These are phyloP conservation scores for Anoplolepis gracilipes DNA, from an alignment of 1,140 invertebrate genomes.

Conservation along the genomic window DNA sequence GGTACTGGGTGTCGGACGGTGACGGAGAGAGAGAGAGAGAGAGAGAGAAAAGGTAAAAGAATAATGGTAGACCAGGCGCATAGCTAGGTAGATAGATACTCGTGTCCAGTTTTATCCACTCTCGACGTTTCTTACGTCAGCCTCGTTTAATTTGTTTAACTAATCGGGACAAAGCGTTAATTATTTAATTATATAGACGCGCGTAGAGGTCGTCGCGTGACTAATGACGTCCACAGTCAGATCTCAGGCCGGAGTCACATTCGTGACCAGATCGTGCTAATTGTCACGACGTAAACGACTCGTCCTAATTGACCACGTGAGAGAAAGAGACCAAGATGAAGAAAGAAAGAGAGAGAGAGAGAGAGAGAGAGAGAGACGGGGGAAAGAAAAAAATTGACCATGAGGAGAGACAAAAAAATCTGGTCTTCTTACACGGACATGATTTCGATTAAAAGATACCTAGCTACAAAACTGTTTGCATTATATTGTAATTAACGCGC, in stretches of 20 bases:
- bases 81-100: neutral
- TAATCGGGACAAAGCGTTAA: slow-evolving; percentile 77
- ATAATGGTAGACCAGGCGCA: neutral
- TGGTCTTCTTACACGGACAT: slow-evolving; percentile 53
- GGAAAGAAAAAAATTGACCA: slow-evolving; percentile 29
- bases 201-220: slow-evolving; percentile 25
- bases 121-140: slow-evolving; percentile 43
- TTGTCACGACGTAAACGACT: slow-evolving; percentile 66
- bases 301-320: slow-evolving; percentile 65
- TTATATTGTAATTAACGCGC: slow-evolving; percentile 73
- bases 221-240: slow-evolving; percentile 52
- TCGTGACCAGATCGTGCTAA: slow-evolving; percentile 70
- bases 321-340: slow-evolving; percentile 12
- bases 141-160: slow-evolving; percentile 79
- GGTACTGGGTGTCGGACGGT: slow-evolving; percentile 49
- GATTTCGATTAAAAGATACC: slow-evolving; percentile 68
- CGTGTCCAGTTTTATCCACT: slow-evolving; percentile 23
- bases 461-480: slow-evolving; percentile 66
- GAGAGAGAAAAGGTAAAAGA: neutral
- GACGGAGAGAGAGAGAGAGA: neutral
- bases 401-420: slow-evolving; percentile 46
- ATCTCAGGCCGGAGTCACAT: slow-evolving; percentile 19
- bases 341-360: slow-evolving; percentile 27
- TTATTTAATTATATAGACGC: slow-evolving; percentile 76
- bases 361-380: neutral